Evolutionary conservation across 2,888 invertebrate genomes (phyloP).

Genomic region (Mayetiola destructor): DNA sequence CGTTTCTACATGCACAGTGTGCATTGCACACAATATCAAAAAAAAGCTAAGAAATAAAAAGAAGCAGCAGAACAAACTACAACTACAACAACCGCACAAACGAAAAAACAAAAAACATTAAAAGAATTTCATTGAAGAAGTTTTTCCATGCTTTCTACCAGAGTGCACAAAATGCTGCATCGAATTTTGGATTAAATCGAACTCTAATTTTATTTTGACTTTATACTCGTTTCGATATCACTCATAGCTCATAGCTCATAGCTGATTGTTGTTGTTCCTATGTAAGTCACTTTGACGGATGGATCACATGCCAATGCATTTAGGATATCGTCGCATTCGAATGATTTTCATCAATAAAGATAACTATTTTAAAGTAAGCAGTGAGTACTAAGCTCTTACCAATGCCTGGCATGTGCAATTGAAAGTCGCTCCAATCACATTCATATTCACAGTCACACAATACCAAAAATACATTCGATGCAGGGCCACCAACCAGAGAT

Average conservation of each 20-base stretch:
- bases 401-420: neutral
- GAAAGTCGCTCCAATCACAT: constrained; percentile 4
- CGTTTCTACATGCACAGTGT: too few relatives aligned
- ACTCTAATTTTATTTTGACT: too few relatives aligned
- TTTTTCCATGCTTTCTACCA: neutral
- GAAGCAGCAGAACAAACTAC: neutral
- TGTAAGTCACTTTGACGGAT: too few relatives aligned
- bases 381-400: too few relatives aligned
- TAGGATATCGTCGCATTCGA: neutral
- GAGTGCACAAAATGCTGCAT: neutral
- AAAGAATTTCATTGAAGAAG: neutral
- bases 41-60: neutral
- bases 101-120: neutral
- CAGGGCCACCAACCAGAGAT: neutral
- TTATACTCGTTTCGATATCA: too few relatives aligned
- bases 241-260: too few relatives aligned
- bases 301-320: neutral
- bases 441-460: neutral
- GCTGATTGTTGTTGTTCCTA: too few relatives aligned
- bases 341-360: neutral
- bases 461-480: neutral
- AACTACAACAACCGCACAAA: neutral
- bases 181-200: too few relatives aligned
- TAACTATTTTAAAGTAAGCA: too few relatives aligned
- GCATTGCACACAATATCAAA: neutral